These are phyloP conservation scores for Iguana delicatissima DNA, from an alignment of 2,797 vertebrate genomes.

Conservation along the genomic window DNA sequence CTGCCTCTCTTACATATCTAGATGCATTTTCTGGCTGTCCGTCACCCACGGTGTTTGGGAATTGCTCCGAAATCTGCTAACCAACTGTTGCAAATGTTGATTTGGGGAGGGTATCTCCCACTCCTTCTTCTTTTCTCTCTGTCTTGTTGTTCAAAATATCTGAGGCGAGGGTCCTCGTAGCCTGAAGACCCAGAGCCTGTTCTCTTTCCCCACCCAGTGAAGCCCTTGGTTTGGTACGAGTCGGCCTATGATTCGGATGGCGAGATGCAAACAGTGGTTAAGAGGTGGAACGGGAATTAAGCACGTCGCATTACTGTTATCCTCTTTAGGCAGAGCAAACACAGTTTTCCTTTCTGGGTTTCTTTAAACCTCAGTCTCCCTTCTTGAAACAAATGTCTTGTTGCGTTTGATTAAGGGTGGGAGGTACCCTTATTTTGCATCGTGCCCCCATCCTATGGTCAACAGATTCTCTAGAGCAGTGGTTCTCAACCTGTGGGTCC, in stretches of 20 bases:
- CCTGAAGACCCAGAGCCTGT: too few relatives aligned
- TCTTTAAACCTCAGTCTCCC: too few relatives aligned
- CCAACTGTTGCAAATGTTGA: slow-evolving; percentile 7
- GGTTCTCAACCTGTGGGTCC: too few relatives aligned
- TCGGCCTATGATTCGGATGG: not conserved
- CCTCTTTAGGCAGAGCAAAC: too few relatives aligned
- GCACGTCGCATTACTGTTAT: not conserved
- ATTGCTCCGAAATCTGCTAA: not conserved
- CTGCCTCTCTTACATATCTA: not conserved
- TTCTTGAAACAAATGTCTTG: not conserved
- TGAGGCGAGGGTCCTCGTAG: not conserved
- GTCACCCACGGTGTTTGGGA: too few relatives aligned
- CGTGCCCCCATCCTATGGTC: too few relatives aligned
- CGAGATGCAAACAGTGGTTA: not conserved
- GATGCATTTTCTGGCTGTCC: not conserved
- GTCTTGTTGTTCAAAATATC: not conserved
- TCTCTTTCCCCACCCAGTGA: not conserved
- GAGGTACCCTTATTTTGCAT: not conserved
- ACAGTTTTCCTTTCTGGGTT: not conserved
- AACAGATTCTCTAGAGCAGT: not conserved
- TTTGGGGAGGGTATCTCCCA: not conserved
- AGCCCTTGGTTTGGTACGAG: not conserved
- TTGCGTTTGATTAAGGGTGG: too few relatives aligned
- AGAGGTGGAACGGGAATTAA: too few relatives aligned
- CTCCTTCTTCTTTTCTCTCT: not conserved